Base-by-base conservation (phyloP, 2,888 invertebrate species). In the Leuctra nigra region DNA sequence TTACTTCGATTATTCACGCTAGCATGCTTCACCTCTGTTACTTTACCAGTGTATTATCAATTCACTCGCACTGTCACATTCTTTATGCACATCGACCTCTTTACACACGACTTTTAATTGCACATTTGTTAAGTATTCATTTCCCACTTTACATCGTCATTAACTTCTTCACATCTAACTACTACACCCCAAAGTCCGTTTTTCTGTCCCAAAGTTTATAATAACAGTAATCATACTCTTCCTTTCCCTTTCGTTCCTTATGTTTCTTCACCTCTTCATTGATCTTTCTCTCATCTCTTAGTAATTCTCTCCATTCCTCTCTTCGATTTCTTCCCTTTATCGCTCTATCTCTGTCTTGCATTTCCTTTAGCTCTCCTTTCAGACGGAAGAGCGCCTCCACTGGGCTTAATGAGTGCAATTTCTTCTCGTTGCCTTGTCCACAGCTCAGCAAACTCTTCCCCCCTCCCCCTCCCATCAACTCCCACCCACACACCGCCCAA, bases 361-460 rank as follows among this genome's bases (percentile, higher is more conserved):
- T 47, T 47, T 24, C 47, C 47, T 47, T 47, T 47, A 24, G 47
- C 47, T n/a, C 24, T 4, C 22, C 47, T 38, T 13, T 33, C 47
- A 22, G 55, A 55, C 55, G 36, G 47, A 55, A 55, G 35, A 55
- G 55, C 47, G 55, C 47, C 33, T 46, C 55, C 23, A 22, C 35
- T 46, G 41, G 14, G 33, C 55, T 55, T 56, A 56, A 56, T 56
- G 56, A 56, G 53, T 22, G 56, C 52, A 50, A 52, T 56, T 56
- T 56, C 52, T 56, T 52, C 56, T 52, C 41, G 25, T 25, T 33
- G 41, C 39, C 29, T 39, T 39, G 38, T 25, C 24, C 50, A 20
- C 39, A 33, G 22, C 20, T 35, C 38, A 53, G 35, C 36, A 23
- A 36, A 53, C 23, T 13, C 23, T n/a, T n/a, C n/a, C 20, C 25